Conservation (phyloP, 2,113 vertebrate species). For the Sander lucioperca region DNA sequence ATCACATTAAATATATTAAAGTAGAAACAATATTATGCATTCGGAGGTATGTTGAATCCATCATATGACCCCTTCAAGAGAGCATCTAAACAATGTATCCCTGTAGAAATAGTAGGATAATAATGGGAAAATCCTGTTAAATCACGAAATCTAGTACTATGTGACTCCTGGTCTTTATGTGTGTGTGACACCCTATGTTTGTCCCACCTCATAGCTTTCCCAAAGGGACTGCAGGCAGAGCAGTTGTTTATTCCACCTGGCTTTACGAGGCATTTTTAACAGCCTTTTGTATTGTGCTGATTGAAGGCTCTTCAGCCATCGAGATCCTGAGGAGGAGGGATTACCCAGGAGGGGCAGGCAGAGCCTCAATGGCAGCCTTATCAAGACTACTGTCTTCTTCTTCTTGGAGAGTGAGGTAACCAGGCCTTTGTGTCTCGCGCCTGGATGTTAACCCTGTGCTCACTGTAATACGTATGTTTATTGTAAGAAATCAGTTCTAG, state of each 20-base stretch:
- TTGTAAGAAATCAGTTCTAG: background rate
- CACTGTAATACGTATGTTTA: too few relatives aligned
- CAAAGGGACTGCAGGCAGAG: background rate
- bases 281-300: slow-evolving; percentile 4
- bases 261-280: background rate
- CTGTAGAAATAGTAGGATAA: background rate
- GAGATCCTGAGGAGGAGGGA: slow-evolving; percentile 92
- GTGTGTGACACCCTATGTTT: background rate
- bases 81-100: background rate
- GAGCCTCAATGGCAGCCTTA: slow-evolving; percentile 94
- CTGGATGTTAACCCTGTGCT: background rate
- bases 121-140: background rate
- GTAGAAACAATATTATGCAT: slow-evolving; percentile 1
- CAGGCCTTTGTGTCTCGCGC: background rate
- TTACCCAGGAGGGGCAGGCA: slow-evolving; percentile 92
- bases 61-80: background rate
- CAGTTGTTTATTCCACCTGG: slow-evolving; percentile 1
- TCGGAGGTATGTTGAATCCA: background rate
- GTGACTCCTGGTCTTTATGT: background rate
- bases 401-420: slow-evolving; percentile 97
- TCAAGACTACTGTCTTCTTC: slow-evolving; percentile 98
- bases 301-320: slow-evolving; percentile 93
- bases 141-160: background rate
- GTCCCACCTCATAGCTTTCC: background rate
- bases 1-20: background rate